A percentile compares a stretch with the other conserved stretches of the same genome.
These are phyloP conservation scores for Toxostoma redivivum DNA, from an alignment of 2,113 vertebrate species.

Conservation along the genomic window DNA sequence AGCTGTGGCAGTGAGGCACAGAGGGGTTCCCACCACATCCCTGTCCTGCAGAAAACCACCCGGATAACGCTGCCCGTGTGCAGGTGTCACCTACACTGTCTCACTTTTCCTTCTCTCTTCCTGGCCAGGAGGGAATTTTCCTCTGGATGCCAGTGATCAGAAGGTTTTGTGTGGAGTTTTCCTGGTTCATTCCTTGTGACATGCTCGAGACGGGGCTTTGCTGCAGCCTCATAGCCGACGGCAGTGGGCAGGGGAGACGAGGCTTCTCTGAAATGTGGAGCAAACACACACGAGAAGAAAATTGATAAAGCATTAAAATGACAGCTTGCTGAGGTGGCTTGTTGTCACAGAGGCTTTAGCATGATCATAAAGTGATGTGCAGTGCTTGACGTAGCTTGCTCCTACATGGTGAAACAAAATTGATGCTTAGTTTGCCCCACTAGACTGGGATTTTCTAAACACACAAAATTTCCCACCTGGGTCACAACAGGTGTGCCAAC, in stretches of 20 bases:
- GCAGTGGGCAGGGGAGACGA: constrained; percentile 23
- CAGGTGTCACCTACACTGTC: background rate
- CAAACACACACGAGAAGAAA: background rate
- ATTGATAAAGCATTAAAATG: constrained; percentile 23
- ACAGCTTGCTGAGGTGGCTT: constrained; percentile 62
- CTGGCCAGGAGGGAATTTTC: background rate
- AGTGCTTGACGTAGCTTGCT: background rate
- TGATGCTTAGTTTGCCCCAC: background rate
- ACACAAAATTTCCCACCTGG: background rate
- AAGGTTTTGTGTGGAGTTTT: constrained; percentile 17
- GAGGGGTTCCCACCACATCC: background rate
- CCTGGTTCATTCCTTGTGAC: constrained; percentile 36
- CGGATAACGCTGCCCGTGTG: background rate
- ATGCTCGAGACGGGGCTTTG: background rate
- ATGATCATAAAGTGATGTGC: background rate
- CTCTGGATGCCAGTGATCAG: background rate
- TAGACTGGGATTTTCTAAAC: background rate
- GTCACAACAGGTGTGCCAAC: constrained; percentile 31
- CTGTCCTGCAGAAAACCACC: background rate
- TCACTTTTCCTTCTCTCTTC: background rate
- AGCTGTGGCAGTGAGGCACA: background rate
- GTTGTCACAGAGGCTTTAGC: background rate
- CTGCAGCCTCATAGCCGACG: constrained; percentile 51
- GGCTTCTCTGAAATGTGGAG: constrained; percentile 47
- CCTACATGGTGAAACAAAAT: background rate